These are phyloP conservation scores for Catharus minimus DNA, from an alignment of 2,113 vertebrate species.

Conservation along the genomic window DNA sequence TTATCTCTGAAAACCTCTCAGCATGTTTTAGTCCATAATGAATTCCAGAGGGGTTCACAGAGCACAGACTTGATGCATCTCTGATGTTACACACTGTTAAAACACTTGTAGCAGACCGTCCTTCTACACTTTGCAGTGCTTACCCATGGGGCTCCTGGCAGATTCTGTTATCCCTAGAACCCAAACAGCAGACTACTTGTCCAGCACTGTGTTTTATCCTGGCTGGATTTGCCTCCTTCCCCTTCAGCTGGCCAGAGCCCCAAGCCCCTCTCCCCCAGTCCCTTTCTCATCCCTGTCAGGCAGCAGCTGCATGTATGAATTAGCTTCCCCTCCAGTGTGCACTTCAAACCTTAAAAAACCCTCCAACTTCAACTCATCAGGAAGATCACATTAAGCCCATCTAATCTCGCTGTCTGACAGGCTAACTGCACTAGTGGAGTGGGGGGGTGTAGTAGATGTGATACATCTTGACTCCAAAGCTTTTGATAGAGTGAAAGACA, in stretches of 20 bases:
- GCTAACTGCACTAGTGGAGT: not conserved
- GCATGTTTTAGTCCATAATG: not conserved
- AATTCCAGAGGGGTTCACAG: not conserved
- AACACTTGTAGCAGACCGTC: not conserved
- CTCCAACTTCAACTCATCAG: not conserved
- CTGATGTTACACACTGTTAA: not conserved
- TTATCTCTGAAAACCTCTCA: not conserved
- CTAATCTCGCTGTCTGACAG: not conserved
- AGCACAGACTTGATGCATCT: not conserved
- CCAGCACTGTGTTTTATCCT: not conserved
- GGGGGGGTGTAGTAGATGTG: not conserved
- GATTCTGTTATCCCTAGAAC: not conserved
- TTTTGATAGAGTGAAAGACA: not conserved
- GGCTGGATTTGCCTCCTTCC: not conserved
- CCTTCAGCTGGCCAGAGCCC: not conserved
- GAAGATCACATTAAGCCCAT: conserved; percentile 23
- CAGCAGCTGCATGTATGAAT: not conserved
- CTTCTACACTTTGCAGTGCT: not conserved
- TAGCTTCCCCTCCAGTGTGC: not conserved
- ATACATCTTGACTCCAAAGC: not conserved
- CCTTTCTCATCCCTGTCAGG: not conserved
- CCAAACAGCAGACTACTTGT: not conserved
- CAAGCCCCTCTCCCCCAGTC: not conserved
- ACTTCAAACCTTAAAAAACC: not conserved
- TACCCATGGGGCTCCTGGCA: not conserved